Conservation (phyloP, 2,113 vertebrate species). For the Kobus ellipsiprymnus region DNA sequence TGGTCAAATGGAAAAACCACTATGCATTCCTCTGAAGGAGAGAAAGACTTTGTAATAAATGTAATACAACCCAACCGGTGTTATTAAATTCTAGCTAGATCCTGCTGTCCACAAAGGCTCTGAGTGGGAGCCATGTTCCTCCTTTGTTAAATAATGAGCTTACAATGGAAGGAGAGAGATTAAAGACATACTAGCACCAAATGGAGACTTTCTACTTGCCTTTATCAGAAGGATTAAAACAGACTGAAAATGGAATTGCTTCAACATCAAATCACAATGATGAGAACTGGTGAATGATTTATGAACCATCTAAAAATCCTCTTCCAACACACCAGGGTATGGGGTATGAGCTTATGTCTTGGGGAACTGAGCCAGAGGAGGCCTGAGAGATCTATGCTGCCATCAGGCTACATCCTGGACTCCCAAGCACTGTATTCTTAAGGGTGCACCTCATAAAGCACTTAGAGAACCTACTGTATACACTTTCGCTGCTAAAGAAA, state of each 20-base stretch:
- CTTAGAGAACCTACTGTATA: not conserved
- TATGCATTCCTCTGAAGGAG: not conserved
- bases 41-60: conserved; percentile 5
- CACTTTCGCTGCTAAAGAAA: not conserved
- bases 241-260: conserved; percentile 43
- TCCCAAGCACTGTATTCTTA: not conserved
- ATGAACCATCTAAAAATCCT: conserved; percentile 26
- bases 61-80: not conserved
- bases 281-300: conserved; percentile 41
- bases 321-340: not conserved
- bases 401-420: not conserved
- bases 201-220: conserved; percentile 29
- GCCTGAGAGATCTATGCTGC: not conserved
- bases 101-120: not conserved
- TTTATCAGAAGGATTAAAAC: conserved; percentile 60
- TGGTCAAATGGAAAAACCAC: conserved; percentile 20
- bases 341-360: not conserved
- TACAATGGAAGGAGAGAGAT: conserved; percentile 33
- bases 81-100: not conserved
- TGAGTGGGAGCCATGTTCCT: not conserved
- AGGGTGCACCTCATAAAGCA: not conserved
- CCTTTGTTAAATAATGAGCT: conserved; percentile 54
- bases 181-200: conserved; percentile 48
- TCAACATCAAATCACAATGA: conserved; percentile 19
- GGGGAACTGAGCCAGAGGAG: not conserved